Conservation (phyloP, 2,888 invertebrate genomes). For the Stenurella melanura region DNA sequence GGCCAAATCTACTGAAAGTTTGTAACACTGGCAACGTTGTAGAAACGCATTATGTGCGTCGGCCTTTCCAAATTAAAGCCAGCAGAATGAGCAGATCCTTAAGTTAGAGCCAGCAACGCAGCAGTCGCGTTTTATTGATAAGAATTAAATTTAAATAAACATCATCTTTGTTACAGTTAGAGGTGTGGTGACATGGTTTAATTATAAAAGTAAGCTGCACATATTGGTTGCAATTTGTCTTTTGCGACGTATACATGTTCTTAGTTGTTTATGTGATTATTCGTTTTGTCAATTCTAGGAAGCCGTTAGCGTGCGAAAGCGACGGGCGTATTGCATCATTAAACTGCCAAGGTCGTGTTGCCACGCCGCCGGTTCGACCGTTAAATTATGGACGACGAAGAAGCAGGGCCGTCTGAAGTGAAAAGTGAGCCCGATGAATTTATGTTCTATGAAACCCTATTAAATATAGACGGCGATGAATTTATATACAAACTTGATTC, state of each 20-base stretch:
- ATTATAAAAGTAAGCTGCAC: background rate
- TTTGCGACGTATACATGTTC: background rate
- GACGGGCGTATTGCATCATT: background rate
- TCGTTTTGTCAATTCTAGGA: background rate
- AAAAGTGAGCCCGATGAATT: background rate
- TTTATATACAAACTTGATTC: background rate
- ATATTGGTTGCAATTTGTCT: background rate
- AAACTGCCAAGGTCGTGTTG: background rate
- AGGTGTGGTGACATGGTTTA: background rate
- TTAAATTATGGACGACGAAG: background rate
- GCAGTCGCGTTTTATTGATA: background rate
- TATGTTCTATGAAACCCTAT: background rate
- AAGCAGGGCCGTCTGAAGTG: conserved; percentile 1
- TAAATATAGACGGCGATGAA: background rate
- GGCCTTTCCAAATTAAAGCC: background rate
- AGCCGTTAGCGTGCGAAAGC: background rate
- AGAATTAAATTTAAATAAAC: background rate
- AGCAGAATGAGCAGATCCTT: no score
- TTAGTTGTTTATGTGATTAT: background rate
- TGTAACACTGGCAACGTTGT: background rate
- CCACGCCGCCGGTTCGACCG: background rate
- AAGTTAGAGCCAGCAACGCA: background rate
- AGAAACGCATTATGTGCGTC: background rate
- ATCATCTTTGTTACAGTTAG: background rate
- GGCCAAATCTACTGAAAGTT: background rate